Base-by-base conservation (phyloP, 2,797 vertebrate species). In the Coranthus polyacanthus region DNA sequence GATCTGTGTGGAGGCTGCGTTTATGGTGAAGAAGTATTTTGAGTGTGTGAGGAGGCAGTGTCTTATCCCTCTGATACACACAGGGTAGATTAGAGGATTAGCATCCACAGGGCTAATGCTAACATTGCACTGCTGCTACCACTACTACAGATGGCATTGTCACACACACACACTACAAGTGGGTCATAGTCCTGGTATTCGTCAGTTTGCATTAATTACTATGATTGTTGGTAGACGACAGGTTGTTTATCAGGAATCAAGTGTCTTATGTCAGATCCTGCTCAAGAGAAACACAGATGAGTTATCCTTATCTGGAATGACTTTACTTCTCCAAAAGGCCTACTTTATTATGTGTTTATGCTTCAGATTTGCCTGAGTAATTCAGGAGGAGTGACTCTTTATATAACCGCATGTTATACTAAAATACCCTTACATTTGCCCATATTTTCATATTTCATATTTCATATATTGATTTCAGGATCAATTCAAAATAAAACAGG, bases 81-180 rank as follows among this genome's bases (percentile, higher is more conserved):
- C 72, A 59, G 82, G 84, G 22, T 86, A 88, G 90, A 91, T 93
- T 90, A 93, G 82, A 82, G 90, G 92, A 92, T 93, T 90, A 91
- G 72, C 73, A 84, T 83, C 66, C 63, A 71, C 82, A 68, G 73
- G 63, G 84, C 89, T 89, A 88, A 88, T 90, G 85, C 82, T 91
- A 89, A 78, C 80, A 69, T 74, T 65, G 74, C 37, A 43, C 39
- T 38, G 18, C 60, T 34, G 73, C 73, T 83, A 87, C 64, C 62
- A 67, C 75, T 47, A 66, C 77, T 88, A 81, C 89, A 92, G 91
- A 92, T 92, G 92, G 89, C 82, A 86, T 79, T 78, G 73, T 82
- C 38, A 11, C 69, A 82, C 72, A 55, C 76, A 70, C 26, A 43
- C 54, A 70, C 24, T 6, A 47, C 86, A 91, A 90, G 72, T 90